Conservation (phyloP, 2,113 vertebrate genomes). For the Trematocara unimaculatum region DNA sequence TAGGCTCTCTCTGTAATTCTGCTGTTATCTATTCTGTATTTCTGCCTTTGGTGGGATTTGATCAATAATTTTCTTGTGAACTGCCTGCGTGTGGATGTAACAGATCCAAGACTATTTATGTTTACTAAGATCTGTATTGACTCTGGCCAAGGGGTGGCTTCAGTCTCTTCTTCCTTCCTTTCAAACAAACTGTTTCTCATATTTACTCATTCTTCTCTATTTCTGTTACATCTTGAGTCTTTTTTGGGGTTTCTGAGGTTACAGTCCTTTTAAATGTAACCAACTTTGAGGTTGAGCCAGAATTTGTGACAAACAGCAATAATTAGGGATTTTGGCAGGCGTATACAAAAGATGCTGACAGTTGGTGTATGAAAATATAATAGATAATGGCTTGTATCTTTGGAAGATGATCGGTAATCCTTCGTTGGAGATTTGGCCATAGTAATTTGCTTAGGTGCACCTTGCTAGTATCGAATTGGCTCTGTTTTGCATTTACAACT, state of each 20-base stretch:
- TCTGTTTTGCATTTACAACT: neutral
- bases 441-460: neutral
- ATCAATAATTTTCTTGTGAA: conserved; percentile 50
- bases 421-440: neutral
- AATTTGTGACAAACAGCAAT: neutral
- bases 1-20: neutral
- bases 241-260: neutral
- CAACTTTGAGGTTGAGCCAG: neutral
- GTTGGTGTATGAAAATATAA: neutral
- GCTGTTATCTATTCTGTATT: neutral
- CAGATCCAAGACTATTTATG: conserved; percentile 47
- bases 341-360: neutral
- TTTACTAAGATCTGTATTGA: conserved; percentile 49
- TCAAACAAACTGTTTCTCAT: neutral
- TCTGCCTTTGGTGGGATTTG: conserved; percentile 34
- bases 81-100: conserved; percentile 33
- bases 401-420: neutral
- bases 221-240: neutral
- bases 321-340: neutral
- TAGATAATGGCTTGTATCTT: neutral
- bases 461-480: neutral
- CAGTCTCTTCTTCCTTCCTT: neutral
- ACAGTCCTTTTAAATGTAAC: neutral
- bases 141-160: conserved; percentile 39
- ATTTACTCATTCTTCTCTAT: neutral